These are phyloP conservation scores for Tauraco erythrolophus DNA, from an alignment of 2,113 vertebrate species.

Conservation along the genomic window DNA sequence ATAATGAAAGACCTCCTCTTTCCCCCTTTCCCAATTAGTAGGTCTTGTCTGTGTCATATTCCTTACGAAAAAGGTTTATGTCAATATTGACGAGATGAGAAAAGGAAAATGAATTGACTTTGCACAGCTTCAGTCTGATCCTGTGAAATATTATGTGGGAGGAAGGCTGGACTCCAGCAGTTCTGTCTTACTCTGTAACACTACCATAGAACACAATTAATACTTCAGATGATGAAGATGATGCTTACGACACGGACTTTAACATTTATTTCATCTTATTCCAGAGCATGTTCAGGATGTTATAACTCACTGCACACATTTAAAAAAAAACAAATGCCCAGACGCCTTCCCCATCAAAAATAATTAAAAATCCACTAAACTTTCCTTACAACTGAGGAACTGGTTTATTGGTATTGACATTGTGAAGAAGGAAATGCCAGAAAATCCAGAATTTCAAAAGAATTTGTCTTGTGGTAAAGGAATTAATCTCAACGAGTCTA, in stretches of 20 bases:
- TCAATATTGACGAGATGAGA: conserved; percentile 36
- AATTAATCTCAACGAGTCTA: not conserved
- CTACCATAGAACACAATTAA: not conserved
- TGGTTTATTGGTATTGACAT: not conserved
- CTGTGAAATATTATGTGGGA: not conserved
- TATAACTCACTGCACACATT: not conserved
- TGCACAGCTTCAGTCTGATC: not conserved
- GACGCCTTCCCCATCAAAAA: not conserved
- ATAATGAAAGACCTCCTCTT: conserved; percentile 18
- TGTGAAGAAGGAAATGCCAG: not conserved
- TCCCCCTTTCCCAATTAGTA: not conserved
- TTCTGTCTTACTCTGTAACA: not conserved
- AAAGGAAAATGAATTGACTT: conserved; percentile 37
- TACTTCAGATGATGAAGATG: not conserved
- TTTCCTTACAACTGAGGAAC: not conserved
- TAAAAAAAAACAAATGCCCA: not conserved
- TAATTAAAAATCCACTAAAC: not conserved
- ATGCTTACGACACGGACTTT: not conserved
- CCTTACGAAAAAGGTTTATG: conserved; percentile 6
- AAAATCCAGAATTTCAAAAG: not conserved
- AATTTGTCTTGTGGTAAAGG: not conserved
- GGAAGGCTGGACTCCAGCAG: not conserved
- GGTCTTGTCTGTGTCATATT: not conserved
- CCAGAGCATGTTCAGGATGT: not conserved
- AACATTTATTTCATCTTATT: not conserved